Base-by-base conservation (phyloP, 2,888 invertebrate species). In the Polyommatus icarus region DNA sequence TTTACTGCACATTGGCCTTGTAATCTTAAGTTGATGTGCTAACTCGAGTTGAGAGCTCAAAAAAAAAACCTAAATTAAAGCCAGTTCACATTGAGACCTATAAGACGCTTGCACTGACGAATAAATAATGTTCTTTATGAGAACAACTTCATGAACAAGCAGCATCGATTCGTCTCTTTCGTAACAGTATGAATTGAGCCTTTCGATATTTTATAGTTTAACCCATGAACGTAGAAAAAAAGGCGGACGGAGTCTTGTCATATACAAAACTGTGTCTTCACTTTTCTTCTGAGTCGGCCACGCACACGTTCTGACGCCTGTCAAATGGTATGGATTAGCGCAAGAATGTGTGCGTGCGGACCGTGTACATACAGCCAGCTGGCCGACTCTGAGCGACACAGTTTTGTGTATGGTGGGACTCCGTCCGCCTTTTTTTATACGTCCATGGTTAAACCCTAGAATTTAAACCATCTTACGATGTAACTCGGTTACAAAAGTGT, bases 141-240 rank as follows among this genome's bases (percentile, higher is more conserved):
- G 15, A 67, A 15, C 29, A 6, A 67, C 29, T 67, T 32, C 15
- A 67, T 15, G 18, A 15, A n/a, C n/a, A n/a, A n/a, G n/a, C n/a
- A 67, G 67, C 67, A 32, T 15, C 67, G 29, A 29, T 67, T 15
- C 67, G 67, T 67, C 67, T 67, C 67, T 67, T 67, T 67, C 67
- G 67, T 67, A 29, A 32, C 67, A 67, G 29, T 67, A 29, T 67
- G 67, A 67, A 29, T 15, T 67, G 67, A 67, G 67, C 67, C 29
- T 67, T 32, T 15, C 67, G 2, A 18, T 29, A 15, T 15, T 67
- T 29, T 67, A 10, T 15, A 67, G 5, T 7, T 67, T 67, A 67
- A 15, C 12, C 24, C 67, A 29, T n/a, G n/a, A n/a, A n/a, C n/a
- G n/a, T n/a, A n/a, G n/a, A n/a, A n/a, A n/a, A n/a, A n/a, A n/a